phyloP scores from a whole-genome alignment of 2,888 invertebrate genomes.

The Scaptomyza tumidula region DNA sequence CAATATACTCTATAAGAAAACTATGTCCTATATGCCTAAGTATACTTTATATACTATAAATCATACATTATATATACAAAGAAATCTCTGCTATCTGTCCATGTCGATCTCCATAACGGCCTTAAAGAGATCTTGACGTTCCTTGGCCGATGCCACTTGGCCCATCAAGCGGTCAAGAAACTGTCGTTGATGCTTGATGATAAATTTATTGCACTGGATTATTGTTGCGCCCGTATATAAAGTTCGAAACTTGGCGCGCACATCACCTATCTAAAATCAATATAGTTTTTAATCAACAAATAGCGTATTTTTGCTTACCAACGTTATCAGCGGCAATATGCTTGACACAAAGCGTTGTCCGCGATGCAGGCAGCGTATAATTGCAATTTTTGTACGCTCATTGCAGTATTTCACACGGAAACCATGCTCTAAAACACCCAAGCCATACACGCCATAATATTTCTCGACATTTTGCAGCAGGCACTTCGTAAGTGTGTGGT shows the following conservation, averaged over 20 bases:
- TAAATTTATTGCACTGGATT: conserved; percentile 91
- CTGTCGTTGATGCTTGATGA: conserved; percentile 88
- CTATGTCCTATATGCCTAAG: conserved; percentile 54
- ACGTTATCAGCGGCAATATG: conserved; percentile 89
- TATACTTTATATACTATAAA: conserved; percentile 27
- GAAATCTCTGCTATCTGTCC: conserved; percentile 60
- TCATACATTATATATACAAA: conserved; percentile 13
- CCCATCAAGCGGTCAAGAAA: conserved; percentile 88
- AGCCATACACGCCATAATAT: conserved; percentile 91
- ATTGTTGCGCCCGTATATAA: conserved; percentile 92
- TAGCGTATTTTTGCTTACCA: conserved; percentile 72
- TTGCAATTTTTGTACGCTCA: conserved; percentile 89
- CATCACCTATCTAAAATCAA: conserved; percentile 85
- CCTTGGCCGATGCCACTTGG: conserved; percentile 87
- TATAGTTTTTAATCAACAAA: not conserved
- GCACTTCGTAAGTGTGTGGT: conserved; percentile 82
- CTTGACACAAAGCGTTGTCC: conserved; percentile 90
- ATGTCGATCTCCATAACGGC: conserved; percentile 82
- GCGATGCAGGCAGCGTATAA: conserved; percentile 90
- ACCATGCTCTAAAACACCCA: conserved; percentile 89
- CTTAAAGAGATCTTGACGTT: conserved; percentile 86
- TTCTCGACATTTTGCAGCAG: conserved; percentile 88
- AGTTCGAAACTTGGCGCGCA: conserved; percentile 87
- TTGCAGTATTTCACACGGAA: conserved; percentile 92
- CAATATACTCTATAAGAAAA: conserved; percentile 37